Conservation (phyloP, 2,797 vertebrate species). For the Takifugu rubripes region DNA sequence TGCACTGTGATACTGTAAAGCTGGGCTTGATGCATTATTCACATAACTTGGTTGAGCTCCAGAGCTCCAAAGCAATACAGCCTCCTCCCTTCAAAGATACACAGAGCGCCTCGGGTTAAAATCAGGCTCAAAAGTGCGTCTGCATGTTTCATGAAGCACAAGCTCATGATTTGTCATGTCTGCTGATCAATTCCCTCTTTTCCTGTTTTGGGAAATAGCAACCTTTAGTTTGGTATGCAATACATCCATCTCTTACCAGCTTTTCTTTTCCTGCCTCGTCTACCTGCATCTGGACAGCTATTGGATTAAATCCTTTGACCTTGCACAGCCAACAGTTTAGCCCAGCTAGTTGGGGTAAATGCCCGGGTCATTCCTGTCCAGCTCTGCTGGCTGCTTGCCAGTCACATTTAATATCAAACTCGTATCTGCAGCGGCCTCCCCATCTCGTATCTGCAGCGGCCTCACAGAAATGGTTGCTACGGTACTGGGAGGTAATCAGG, state of each 20-base stretch:
- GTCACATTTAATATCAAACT: constrained; percentile 55
- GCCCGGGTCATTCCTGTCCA: constrained; percentile 52
- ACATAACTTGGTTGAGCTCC: constrained; percentile 56
- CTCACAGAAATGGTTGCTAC: not conserved
- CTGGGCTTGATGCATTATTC: constrained; percentile 64
- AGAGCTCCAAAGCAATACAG: constrained; percentile 23
- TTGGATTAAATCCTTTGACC: constrained; percentile 60
- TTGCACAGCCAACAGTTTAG: constrained; percentile 62
- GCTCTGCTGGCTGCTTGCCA: constrained; percentile 60
- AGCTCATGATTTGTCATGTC: constrained; percentile 4
- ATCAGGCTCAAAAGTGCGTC: constrained; percentile 12
- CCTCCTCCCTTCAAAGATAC: constrained; percentile 33
- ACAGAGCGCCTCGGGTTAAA: constrained; percentile 10
- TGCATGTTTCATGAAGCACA: constrained; percentile 8
- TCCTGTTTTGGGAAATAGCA: too few species aligned
- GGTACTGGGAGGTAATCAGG: constrained; percentile 47
- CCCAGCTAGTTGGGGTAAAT: constrained; percentile 48
- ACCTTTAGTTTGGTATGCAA: too few species aligned
- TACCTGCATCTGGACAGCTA: constrained; percentile 45
- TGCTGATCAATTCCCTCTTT: too few species aligned
- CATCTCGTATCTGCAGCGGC: constrained; percentile 34
- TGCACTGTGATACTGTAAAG: constrained; percentile 57
- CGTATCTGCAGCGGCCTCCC: constrained; percentile 37
- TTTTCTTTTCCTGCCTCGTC: too few species aligned
- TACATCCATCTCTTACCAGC: too few species aligned